phyloP scores from a whole-genome alignment of 2,113 vertebrate genomes.

The Myotis davidii region DNA sequence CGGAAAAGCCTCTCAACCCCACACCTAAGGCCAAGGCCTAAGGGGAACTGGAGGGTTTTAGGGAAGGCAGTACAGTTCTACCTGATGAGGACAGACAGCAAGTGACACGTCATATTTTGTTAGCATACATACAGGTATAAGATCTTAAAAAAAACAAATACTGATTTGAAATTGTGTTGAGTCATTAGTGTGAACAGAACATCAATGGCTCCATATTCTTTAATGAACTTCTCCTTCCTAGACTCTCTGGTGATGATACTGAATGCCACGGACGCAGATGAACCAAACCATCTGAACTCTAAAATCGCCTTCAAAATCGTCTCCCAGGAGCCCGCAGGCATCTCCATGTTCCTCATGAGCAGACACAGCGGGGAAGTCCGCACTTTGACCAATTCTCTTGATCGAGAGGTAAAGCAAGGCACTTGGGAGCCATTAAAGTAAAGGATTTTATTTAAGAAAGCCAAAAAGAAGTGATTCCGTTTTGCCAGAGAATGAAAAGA shows the following conservation, averaged over 20 bases:
- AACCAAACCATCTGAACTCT: constrained; percentile 82
- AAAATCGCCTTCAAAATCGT: constrained; percentile 90
- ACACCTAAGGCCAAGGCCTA: background rate
- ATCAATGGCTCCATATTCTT: background rate
- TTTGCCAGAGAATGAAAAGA: background rate
- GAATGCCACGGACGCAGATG: constrained; percentile 92
- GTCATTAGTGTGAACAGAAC: background rate
- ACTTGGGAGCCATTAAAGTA: background rate
- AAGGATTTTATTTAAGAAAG: background rate
- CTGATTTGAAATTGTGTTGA: background rate
- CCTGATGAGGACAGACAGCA: background rate
- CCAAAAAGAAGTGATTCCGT: background rate
- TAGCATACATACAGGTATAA: background rate
- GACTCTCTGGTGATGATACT: constrained; percentile 91
- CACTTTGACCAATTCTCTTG: constrained; percentile 86
- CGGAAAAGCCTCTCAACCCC: background rate
- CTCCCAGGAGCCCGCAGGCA: constrained; percentile 81
- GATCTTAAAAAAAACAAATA: background rate
- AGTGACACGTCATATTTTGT: background rate
- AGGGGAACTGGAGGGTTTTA: background rate
- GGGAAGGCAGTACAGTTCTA: background rate
- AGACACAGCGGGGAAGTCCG: constrained; percentile 87
- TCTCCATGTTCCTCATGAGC: constrained; percentile 90
- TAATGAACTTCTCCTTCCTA: constrained; percentile 75
- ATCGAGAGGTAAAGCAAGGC: constrained; percentile 91